Evolutionary conservation across 2,888 invertebrate species (phyloP).

Genomic region (Callyntrura sp.): DNA sequence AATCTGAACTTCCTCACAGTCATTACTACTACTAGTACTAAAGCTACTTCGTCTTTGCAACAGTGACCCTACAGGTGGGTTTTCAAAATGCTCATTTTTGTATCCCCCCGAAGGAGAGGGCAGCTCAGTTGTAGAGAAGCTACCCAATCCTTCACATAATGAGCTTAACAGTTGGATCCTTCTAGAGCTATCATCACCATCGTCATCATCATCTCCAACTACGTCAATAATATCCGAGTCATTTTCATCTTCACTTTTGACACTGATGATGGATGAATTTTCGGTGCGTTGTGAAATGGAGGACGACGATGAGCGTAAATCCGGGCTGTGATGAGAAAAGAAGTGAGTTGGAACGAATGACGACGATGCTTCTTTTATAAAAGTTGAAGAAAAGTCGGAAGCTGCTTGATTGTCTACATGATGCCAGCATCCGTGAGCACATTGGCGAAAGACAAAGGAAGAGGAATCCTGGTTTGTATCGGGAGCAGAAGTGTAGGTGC

Average conservation of each 20-base stretch:
- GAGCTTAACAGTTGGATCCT: conserved; percentile 28
- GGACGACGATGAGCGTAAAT: conserved; percentile 67
- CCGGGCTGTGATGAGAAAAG: conserved; percentile 45
- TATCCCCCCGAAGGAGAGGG: conserved; percentile 3
- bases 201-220: conserved; percentile 53
- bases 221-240: conserved; percentile 64
- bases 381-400: conserved; percentile 37
- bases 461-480: conserved; percentile 38
- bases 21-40: conserved; percentile 16
- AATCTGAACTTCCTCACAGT: neutral
- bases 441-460: conserved; percentile 56
- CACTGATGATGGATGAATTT: conserved; percentile 62
- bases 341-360: conserved; percentile 18
- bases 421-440: conserved; percentile 72
- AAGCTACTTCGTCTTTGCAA: conserved; percentile 33
- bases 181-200: conserved; percentile 44
- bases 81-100: neutral
- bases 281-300: conserved; percentile 64
- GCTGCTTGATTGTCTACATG: conserved; percentile 47
- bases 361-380: neutral
- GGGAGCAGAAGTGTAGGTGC: conserved; percentile 39
- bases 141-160: conserved; percentile 54
- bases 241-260: conserved; percentile 61
- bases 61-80: conserved; percentile 57
- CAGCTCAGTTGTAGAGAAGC: conserved; percentile 24